A percentile compares a stretch with the other conserved stretches of the same genome.
Conservation (phyloP, 2,797 vertebrate species). For the Propithecus perrieri region DNA sequence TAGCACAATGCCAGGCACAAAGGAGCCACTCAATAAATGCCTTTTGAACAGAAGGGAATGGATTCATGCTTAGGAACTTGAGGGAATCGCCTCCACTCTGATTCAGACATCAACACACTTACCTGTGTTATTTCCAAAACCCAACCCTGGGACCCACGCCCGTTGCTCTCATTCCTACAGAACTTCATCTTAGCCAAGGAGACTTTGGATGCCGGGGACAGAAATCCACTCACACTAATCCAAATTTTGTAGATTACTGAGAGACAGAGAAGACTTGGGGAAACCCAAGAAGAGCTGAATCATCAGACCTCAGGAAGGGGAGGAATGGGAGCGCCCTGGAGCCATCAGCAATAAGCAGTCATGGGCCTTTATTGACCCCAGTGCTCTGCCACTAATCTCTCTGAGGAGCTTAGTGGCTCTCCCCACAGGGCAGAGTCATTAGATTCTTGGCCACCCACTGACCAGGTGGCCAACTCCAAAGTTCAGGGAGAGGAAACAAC, state of each 20-base stretch:
- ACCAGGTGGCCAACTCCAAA: background rate
- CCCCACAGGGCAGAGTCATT: background rate
- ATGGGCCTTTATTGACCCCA: background rate
- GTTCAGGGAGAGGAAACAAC: background rate
- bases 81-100: background rate
- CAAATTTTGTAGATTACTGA: background rate
- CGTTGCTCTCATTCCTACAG: background rate
- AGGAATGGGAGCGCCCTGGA: background rate
- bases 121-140: background rate
- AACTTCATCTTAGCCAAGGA: background rate
- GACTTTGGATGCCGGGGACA: background rate
- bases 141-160: background rate
- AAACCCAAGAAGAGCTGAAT: background rate
- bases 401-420: background rate
- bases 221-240: background rate
- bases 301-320: background rate
- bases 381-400: background rate
- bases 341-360: background rate
- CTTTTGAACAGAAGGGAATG: background rate
- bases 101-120: background rate
- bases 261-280: background rate
- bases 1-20: background rate
- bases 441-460: background rate
- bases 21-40: background rate
- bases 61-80: background rate